phyloP scores from a whole-genome alignment of 2,797 vertebrate species.

The Prunella strophiata region DNA sequence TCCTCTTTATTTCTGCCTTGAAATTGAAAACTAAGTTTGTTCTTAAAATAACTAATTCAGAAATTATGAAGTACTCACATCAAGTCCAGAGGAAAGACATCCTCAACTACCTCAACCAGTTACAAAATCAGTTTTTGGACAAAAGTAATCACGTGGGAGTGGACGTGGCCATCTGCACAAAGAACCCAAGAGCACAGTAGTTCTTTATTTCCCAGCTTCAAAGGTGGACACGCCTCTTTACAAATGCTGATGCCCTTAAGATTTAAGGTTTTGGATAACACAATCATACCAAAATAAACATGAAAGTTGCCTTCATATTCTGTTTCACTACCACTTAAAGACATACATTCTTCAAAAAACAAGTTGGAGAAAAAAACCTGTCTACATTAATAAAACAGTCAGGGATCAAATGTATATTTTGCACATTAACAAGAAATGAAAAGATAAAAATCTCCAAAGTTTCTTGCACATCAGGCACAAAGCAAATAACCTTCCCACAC shows the following conservation, averaged over 20 bases:
- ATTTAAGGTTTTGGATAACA: neutral
- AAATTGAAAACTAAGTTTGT: neutral
- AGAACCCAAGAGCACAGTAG: neutral
- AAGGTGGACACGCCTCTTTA: neutral
- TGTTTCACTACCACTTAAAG: neutral
- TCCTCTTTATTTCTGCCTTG: neutral
- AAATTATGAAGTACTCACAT: neutral
- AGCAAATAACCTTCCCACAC: neutral
- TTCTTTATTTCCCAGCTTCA: neutral
- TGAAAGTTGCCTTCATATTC: neutral
- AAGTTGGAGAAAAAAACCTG: neutral
- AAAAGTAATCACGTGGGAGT: neutral
- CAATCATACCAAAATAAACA: neutral
- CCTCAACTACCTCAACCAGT: neutral
- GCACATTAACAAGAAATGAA: neutral
- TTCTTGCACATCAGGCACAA: neutral
- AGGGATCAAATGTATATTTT: neutral
- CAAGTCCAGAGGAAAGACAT: neutral
- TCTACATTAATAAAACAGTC: neutral
- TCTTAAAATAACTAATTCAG: neutral
- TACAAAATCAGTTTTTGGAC: neutral
- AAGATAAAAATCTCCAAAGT: neutral
- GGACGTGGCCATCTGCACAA: fast-evolving
- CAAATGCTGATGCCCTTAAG: neutral
- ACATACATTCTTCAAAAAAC: neutral